Conservation (phyloP, 2,888 invertebrate genomes). For the Dasypogon diadema region DNA sequence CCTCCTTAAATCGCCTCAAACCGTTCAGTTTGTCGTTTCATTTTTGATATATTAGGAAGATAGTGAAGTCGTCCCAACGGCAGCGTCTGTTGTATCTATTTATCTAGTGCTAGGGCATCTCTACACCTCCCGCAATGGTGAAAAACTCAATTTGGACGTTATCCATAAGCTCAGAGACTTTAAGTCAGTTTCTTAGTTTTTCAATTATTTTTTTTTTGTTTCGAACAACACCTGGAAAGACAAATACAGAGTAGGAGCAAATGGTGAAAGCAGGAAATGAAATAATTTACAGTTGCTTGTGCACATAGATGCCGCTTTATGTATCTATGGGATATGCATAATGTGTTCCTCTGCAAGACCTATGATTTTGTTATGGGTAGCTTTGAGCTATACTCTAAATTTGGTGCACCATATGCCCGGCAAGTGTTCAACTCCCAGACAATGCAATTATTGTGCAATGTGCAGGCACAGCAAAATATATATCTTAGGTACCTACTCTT, state of each 20-base stretch:
- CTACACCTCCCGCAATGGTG: slow-evolving; percentile 3
- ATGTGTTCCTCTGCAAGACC: neutral
- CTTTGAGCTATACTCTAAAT: slow-evolving; percentile 17
- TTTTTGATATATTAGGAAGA: slow-evolving; percentile 49
- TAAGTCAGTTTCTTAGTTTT: neutral
- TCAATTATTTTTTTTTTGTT: neutral
- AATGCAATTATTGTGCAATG: slow-evolving; percentile 42
- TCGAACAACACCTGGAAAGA: slow-evolving; percentile 27
- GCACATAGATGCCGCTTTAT: neutral
- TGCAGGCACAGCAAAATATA: slow-evolving; percentile 1
- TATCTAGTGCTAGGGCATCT: neutral
- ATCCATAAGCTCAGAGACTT: neutral
- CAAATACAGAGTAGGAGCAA: slow-evolving; percentile 21
- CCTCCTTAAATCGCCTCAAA: slow-evolving; percentile 35
- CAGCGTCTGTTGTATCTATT: neutral
- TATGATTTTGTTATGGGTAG: neutral
- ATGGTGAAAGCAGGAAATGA: slow-evolving; percentile 55
- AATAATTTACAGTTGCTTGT: slow-evolving; percentile 36
- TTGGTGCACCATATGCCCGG: slow-evolving; percentile 32
- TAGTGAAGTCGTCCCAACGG: neutral
- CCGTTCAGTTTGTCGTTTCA: slow-evolving; percentile 7
- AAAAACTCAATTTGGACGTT: slow-evolving; percentile 17
- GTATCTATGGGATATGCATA: slow-evolving; percentile 19
- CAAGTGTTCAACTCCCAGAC: slow-evolving; percentile 12
- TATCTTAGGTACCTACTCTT: neutral